Evolutionary conservation across 2,797 vertebrate genomes (phyloP), one percentile per base, ranked within the genome.

Genomic region (Ctenopoma kingsleyae): DNA sequence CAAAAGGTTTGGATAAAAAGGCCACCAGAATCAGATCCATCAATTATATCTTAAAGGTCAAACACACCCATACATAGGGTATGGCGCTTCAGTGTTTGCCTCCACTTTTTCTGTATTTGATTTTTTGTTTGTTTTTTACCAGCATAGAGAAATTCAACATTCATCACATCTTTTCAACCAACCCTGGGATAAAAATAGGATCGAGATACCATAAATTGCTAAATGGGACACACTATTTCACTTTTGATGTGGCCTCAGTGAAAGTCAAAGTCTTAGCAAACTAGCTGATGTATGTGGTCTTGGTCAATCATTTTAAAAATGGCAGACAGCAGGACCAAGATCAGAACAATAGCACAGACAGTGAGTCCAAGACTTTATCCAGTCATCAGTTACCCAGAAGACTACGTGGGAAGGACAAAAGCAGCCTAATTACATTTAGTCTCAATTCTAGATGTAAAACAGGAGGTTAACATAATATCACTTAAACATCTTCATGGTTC

Each of bases 391-490:
- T 93, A 90, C 81, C 81, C 76, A 58, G 62, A 85, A 72, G 82
- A 80, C 85, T 80, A 76, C 71, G 72, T 78, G 71, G 83, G 78
- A 86, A 82, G 85, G 80, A 93, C 92, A 93, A 93, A 93, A 89
- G 89, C 81, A 71, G 82, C 78, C 89, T 94, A 94, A 95, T 94
- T 94, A 92, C 92, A 88, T 93, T 93, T 92, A 92, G 93, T 93
- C 90, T 91, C 66, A 49, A 71, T 71, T 92, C 78, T 82, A 87
- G 90, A 94, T 93, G 92, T 92, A 93, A 93, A 95, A 93, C 93
- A 94, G 91, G 89, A 93, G 93, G 92, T 94, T 94, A 94, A 94
- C 92, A 94, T 94, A 93, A 94, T 93, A 94, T 94, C 93, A 93
- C 89, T 90, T 93, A 94, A 90, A 89, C 91, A 94, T 94, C 93